These are phyloP conservation scores for Diceros bicornis DNA, from an alignment of 2,797 vertebrate genomes.

Conservation along the genomic window DNA sequence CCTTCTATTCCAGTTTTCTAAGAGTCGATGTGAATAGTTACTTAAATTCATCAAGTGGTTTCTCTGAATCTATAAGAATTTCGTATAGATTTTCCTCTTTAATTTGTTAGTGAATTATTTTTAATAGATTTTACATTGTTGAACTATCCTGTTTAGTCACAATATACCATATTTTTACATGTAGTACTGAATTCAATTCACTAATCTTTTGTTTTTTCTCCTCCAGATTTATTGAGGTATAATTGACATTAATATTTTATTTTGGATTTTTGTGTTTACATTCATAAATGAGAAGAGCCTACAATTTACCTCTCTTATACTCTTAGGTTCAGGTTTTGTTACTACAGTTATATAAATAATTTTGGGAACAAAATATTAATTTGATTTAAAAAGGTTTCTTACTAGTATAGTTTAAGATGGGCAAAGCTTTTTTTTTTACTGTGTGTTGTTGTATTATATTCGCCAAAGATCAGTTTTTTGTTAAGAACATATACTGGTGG, in stretches of 20 bases:
- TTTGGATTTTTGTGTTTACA: neutral
- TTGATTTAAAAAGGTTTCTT: neutral
- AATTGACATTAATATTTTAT: neutral
- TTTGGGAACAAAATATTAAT: neutral
- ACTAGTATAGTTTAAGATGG: neutral
- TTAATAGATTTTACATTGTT: neutral
- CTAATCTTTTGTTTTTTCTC: neutral
- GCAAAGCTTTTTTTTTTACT: neutral
- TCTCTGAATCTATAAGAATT: neutral
- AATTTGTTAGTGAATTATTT: neutral
- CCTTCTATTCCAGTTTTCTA: neutral
- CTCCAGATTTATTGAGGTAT: neutral
- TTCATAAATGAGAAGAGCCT: neutral
- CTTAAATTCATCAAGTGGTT: neutral
- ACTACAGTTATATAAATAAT: neutral
- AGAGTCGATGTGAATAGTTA: neutral
- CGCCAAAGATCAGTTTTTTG: neutral
- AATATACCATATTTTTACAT: neutral
- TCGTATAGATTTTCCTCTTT: neutral
- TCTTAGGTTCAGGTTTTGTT: neutral
- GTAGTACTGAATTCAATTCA: neutral
- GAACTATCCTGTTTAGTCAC: neutral
- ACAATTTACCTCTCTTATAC: neutral
- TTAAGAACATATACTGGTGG: neutral
- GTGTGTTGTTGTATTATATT: neutral